phyloP scores from a whole-genome alignment of 1,140 invertebrate species.

The Tetraneura akinire region DNA sequence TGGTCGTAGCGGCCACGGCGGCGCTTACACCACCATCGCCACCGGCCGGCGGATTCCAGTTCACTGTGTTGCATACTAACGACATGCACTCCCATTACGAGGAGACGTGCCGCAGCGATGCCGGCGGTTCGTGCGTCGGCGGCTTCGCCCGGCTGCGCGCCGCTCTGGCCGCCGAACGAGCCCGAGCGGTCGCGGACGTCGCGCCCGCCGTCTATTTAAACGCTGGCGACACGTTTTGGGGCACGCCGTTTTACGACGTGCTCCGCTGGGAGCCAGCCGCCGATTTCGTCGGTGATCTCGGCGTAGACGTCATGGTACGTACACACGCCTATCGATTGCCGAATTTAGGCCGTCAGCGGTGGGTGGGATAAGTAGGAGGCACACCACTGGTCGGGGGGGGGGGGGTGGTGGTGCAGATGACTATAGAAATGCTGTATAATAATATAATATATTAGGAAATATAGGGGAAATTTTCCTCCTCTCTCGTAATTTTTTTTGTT shows the following conservation, averaged over 20 bases:
- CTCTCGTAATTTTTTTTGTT: too few species aligned
- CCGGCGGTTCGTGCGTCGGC: slow-evolving; percentile 59
- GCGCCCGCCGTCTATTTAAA: slow-evolving; percentile 73
- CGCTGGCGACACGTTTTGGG: slow-evolving; percentile 89
- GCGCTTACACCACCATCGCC: too few species aligned
- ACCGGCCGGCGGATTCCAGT: slow-evolving; percentile 17
- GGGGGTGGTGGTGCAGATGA: too few species aligned
- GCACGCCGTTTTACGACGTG: slow-evolving; percentile 79
- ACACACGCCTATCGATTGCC: too few species aligned
- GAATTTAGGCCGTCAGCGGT: neutral
- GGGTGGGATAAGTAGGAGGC: too few species aligned
- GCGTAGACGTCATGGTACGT: slow-evolving; percentile 79
- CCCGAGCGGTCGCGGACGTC: slow-evolving; percentile 60
- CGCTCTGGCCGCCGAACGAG: slow-evolving; percentile 65
- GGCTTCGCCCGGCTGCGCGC: slow-evolving; percentile 76
- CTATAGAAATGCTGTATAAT: too few species aligned
- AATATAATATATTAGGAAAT: too few species aligned
- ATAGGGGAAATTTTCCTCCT: too few species aligned
- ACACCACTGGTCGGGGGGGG: too few species aligned
- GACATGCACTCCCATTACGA: slow-evolving; percentile 88
- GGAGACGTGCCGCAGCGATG: slow-evolving; percentile 61
- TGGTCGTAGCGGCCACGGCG: neutral
- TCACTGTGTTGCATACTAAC: slow-evolving; percentile 79
- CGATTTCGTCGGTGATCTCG: slow-evolving; percentile 75
- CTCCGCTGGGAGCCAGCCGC: slow-evolving; percentile 77